Evolutionary conservation across 2,113 vertebrate genomes (phyloP).

Genomic region (Forbesichthys papilliferus): DNA sequence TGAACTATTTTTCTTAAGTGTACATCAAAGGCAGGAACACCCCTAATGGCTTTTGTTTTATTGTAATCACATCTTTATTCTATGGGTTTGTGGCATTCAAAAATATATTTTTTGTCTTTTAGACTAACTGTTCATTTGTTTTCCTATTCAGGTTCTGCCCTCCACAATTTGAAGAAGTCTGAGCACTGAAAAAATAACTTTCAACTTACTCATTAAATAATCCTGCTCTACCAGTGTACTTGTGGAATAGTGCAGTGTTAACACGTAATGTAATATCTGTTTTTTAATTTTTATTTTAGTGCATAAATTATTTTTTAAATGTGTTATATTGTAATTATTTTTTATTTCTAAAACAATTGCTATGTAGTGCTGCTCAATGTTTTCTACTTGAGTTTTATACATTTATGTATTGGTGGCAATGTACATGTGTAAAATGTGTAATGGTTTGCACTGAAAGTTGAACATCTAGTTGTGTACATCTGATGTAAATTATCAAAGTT

Average conservation of each 20-base stretch:
- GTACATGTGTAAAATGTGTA: slow-evolving; percentile 39
- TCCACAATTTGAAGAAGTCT: slow-evolving; percentile 58
- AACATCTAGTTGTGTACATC: slow-evolving; percentile 27
- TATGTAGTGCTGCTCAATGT: slow-evolving; percentile 30
- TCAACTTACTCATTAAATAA: slow-evolving; percentile 19
- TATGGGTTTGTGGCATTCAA: not conserved
- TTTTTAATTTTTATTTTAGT: slow-evolving; percentile 12
- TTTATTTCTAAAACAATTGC: slow-evolving; percentile 22
- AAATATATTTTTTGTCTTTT: not conserved
- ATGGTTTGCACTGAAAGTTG: slow-evolving; percentile 52
- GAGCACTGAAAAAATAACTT: slow-evolving; percentile 51
- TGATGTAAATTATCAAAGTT: slow-evolving; percentile 41
- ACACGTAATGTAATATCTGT: not conserved
- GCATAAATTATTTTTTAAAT: slow-evolving; percentile 56
- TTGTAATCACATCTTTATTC: not conserved
- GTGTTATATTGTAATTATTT: not conserved
- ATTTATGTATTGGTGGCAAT: slow-evolving; percentile 36
- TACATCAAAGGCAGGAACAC: not conserved
- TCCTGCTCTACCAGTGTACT: slow-evolving; percentile 42
- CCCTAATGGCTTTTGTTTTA: not conserved
- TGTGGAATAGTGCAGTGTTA: slow-evolving; percentile 22
- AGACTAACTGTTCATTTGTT: not conserved
- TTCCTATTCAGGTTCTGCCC: slow-evolving; percentile 50
- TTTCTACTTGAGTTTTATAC: slow-evolving; percentile 53
- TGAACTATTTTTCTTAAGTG: not conserved